Conservation (phyloP, 1,140 invertebrate species). For the Bemisia tabaci region DNA sequence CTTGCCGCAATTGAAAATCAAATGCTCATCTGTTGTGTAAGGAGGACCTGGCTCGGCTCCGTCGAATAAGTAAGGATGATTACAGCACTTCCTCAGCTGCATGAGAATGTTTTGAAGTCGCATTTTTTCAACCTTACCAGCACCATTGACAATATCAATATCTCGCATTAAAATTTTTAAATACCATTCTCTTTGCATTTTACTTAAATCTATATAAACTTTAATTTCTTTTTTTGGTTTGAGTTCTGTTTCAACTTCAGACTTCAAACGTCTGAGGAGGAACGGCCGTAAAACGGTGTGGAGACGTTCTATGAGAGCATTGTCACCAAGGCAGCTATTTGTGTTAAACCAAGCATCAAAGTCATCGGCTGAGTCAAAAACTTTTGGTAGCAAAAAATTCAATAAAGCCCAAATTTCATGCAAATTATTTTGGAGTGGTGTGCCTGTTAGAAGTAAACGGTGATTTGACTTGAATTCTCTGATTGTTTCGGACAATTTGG, state of each 20-base stretch:
- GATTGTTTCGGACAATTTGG: constrained; percentile 93
- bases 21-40: constrained; percentile 94
- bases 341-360: constrained; percentile 99
- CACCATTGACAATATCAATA: constrained; percentile 96
- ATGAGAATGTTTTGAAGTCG: constrained; percentile 96
- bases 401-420: constrained; percentile 99
- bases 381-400: constrained; percentile 95
- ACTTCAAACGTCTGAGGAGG: constrained; percentile 85
- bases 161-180: constrained; percentile 91
- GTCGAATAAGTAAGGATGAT: constrained; percentile 98
- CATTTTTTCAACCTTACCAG: constrained; percentile 96
- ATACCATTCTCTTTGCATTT: constrained; percentile 98
- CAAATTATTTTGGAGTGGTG: constrained; percentile 87
- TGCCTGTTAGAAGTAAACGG: constrained; percentile 84
- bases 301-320: constrained; percentile 77
- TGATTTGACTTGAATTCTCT: constrained; percentile 96
- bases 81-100: constrained; percentile 95
- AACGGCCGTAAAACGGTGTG: constrained; percentile 95
- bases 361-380: constrained; percentile 95
- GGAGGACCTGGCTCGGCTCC: constrained; percentile 97
- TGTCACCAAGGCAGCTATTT: constrained; percentile 85
- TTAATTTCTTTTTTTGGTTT: constrained; percentile 98
- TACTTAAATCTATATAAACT: constrained; percentile 85
- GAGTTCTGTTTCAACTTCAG: constrained; percentile 93
- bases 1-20: constrained; percentile 91